Conservation (phyloP, 2,797 vertebrate genomes). For the Meriones psammophilus region DNA sequence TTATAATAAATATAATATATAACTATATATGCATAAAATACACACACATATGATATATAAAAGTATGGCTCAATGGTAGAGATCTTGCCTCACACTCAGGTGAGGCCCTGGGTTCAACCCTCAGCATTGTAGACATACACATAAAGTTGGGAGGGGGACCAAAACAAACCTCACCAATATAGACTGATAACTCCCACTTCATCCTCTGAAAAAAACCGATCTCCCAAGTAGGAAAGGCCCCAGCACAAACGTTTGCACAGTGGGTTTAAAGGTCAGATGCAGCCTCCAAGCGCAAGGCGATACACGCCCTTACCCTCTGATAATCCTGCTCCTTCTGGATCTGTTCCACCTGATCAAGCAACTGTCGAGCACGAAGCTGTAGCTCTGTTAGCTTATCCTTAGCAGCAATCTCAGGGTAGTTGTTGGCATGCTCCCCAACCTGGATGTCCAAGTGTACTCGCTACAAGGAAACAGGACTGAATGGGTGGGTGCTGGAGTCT, state of each 20-base stretch:
- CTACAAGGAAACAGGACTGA: constrained; percentile 84
- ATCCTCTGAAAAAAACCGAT: background rate
- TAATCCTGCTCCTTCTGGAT: constrained; percentile 99
- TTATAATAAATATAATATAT: too few species aligned
- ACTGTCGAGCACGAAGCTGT: constrained; percentile 94
- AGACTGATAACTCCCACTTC: background rate
- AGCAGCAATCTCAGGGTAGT: constrained; percentile 97
- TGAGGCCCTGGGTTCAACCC: background rate
- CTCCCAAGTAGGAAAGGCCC: background rate
- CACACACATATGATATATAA: background rate
- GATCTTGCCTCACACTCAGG: background rate
- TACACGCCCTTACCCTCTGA: constrained; percentile 92
- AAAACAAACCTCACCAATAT: background rate
- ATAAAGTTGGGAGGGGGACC: background rate
- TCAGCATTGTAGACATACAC: background rate
- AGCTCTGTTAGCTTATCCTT: constrained; percentile 97
- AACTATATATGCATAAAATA: too few species aligned
- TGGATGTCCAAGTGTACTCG: constrained; percentile 97
- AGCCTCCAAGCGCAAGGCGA: background rate
- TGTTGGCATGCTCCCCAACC: constrained; percentile 97
- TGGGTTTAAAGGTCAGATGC: constrained; percentile 59
- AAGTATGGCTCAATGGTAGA: background rate
- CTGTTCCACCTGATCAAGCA: constrained; percentile 97
- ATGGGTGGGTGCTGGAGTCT: background rate
- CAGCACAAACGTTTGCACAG: background rate